Base-by-base conservation (phyloP, 2,797 vertebrate species). In the Lutjanus campechanus region DNA sequence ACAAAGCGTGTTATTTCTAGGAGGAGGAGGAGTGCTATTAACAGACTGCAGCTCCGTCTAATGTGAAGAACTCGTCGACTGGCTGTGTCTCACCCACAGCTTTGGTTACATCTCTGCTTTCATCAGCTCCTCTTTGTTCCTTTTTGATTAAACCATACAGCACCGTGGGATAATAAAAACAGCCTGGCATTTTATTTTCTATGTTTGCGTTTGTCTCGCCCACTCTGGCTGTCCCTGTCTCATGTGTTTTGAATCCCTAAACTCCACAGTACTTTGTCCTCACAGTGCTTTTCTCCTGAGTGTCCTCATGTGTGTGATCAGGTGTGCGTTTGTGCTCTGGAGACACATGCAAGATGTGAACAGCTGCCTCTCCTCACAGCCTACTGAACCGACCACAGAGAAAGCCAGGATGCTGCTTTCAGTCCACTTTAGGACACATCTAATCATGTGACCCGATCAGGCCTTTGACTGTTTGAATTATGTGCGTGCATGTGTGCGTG, bases 1-100 rank as follows among this genome's bases (percentile, higher is more conserved):
- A 87, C 88, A 86, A 89, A 82, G 74, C 40, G 10, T 66, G 82
- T 77, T 90, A 86, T 86, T 89, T 83, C 68, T 69, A 64, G 55
- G 69, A 81, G 72, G 73, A 83, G 72, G 77, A 73, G 53, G 55
- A 80, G 65, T 20, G 76, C 77, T 87, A 76, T 79, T 84, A 90
- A 80, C 81, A 79, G 73, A 67, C 78, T 61, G 70, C 70, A 67
- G 74, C 76, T 79, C 61, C 1, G 22, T 78, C 54, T 62, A 55
- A 81, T 16, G 22, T 25, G 51, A 78, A 76, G 36, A 82, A 78
- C 41, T 73, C 73, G 71, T 77, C 7, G 5, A 69, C 69, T 63
- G 36, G 77, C 68, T 60, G 66, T 17, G 73, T 73, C 64, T 72
- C 76, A 79, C 75, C 70, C 73, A 78, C 82, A 70, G 83, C 86